These are phyloP conservation scores for Periophthalmus modestus DNA, from an alignment of 2,113 vertebrate genomes.

Conservation along the genomic window DNA sequence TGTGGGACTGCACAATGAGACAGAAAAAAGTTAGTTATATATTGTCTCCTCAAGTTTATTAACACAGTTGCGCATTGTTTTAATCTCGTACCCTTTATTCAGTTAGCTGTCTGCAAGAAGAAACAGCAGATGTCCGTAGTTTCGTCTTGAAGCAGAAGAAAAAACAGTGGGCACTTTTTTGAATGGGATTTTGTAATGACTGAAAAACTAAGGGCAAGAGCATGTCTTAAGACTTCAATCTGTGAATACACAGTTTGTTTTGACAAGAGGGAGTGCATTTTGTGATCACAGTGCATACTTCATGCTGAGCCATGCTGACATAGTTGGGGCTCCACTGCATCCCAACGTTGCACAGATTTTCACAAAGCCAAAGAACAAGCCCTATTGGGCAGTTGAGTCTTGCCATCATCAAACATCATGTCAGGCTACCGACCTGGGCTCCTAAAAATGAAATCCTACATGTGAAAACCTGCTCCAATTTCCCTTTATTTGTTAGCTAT, in stretches of 20 bases:
- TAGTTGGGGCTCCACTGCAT: not conserved
- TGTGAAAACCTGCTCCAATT: not conserved
- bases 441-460: not conserved
- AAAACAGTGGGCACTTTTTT: not conserved
- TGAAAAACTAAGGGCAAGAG: not conserved
- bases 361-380: not conserved
- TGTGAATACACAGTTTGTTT: not conserved
- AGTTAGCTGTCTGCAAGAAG: not conserved
- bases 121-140: not conserved
- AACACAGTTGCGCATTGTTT: not conserved
- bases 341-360: not conserved
- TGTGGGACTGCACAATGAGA: not conserved
- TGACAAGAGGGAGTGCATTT: not conserved
- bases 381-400: not conserved
- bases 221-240: not conserved
- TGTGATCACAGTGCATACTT: not conserved
- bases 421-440: not conserved
- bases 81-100: not conserved
- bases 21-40: not conserved
- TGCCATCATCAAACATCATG: not conserved
- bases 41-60: not conserved
- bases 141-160: not conserved
- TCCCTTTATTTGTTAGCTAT: not conserved
- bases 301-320: too few relatives aligned
- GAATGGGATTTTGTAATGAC: not conserved